Base-by-base conservation (phyloP, 2,888 invertebrate genomes). In the Acronicta alni region DNA sequence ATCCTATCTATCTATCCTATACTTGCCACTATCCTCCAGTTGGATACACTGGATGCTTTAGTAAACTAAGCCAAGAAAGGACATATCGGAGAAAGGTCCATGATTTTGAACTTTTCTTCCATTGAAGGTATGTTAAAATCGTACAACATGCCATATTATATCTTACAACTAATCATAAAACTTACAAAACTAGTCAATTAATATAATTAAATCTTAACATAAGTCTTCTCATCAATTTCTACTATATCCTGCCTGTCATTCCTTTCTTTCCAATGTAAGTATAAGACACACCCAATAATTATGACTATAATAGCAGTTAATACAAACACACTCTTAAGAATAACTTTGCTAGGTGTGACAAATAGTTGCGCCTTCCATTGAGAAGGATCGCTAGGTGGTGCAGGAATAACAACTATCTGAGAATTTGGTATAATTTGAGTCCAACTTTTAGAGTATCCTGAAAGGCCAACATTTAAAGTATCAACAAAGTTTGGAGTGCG, bases 401-500 rank as follows among this genome's bases (percentile, higher is more conserved):
- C 96, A 2, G 99, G 99, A 62, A 99, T 97, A 0, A 99, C 97
- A 35, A 99, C 97, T 89, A 99, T 97, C 90, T 99, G 99, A 0
- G 99, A 99, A 86, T 99, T 99, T 0, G 99, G 99, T 84, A 99
- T 99, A 52, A 99, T 97, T 88, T 98, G 98, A 0, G 97, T 96
- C 97, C 98, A 99, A 58, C 96, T 96, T 72, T 96, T 96, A 0
- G 95, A 96, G 79, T 95, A 95, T 57, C 96, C 95, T n/a, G 96
- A 96, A 47, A 97, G 89, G 9, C 98, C 98, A 2, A 99, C 98
- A 55, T 96, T 96, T 35, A 99, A 92, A 12, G 95, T 96, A 83
- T 99, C 99, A 0, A 99, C 98, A 92, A 99, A 99, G 92, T 99
- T 99, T 1, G 99, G 99, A 37, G 99, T 99, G 60, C 99, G 96